Evolutionary conservation across 2,113 vertebrate genomes (phyloP).

Genomic region (Salvelinus fontinalis): DNA sequence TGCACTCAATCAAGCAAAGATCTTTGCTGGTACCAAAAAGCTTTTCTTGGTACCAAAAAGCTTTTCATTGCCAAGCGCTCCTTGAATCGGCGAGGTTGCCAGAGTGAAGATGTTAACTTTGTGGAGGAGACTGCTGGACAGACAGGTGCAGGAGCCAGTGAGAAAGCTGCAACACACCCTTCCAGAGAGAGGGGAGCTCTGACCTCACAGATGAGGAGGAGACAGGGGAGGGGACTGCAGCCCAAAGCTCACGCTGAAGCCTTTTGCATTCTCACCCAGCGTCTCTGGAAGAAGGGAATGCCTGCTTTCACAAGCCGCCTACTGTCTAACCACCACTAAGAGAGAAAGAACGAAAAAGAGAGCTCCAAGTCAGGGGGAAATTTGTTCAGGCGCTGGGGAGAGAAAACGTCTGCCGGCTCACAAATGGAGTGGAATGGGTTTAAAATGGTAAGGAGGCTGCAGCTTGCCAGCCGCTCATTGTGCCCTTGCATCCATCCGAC

Average conservation of each 20-base stretch:
- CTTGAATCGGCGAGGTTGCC: slow-evolving; percentile 22
- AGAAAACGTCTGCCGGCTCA: slow-evolving; percentile 85
- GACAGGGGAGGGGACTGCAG: slow-evolving; percentile 85
- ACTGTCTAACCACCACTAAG: slow-evolving; percentile 70
- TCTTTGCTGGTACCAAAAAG: slow-evolving; percentile 53
- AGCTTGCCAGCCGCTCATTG: background rate
- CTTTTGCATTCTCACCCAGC: slow-evolving; percentile 93
- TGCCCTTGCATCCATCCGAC: background rate
- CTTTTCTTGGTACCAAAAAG: slow-evolving; percentile 53
- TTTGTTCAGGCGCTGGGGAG: slow-evolving; percentile 54
- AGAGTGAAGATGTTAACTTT: slow-evolving; percentile 78
- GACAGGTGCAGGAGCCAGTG: slow-evolving; percentile 90
- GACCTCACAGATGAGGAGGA: slow-evolving; percentile 96
- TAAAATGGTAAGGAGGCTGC: slow-evolving; percentile 93
- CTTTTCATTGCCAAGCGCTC: slow-evolving; percentile 52
- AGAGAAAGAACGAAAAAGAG: slow-evolving; percentile 60
- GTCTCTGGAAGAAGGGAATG: slow-evolving; percentile 95
- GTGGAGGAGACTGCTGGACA: slow-evolving; percentile 69
- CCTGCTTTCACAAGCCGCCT: slow-evolving; percentile 87
- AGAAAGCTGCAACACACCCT: slow-evolving; percentile 66
- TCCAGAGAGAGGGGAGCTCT: slow-evolving; percentile 88
- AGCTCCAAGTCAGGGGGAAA: slow-evolving; percentile 66
- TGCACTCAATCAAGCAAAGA: slow-evolving; percentile 70
- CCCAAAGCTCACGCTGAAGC: slow-evolving; percentile 87
- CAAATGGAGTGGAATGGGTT: slow-evolving; percentile 99